phyloP scores from a whole-genome alignment of 2,113 vertebrate genomes.

The Myrmecophaga tridactyla region DNA sequence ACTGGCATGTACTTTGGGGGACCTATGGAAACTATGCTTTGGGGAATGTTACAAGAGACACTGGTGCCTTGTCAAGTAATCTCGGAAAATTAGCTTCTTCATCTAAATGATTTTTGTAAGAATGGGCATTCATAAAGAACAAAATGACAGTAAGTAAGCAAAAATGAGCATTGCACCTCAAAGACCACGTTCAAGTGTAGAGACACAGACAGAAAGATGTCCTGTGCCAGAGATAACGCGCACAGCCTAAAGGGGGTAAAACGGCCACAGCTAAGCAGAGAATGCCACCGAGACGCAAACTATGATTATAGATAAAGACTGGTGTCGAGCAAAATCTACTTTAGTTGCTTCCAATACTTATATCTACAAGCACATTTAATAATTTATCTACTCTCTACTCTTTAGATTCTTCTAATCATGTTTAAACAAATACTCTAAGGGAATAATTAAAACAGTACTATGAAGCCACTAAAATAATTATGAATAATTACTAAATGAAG shows the following conservation, averaged over 20 bases:
- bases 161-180: background rate
- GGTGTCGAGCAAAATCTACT: background rate
- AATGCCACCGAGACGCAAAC: background rate
- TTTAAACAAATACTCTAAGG: background rate
- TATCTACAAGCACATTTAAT: background rate
- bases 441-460: background rate
- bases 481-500: background rate
- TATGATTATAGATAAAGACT: background rate
- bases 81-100: background rate
- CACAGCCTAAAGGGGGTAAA: background rate
- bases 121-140: background rate
- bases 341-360: background rate
- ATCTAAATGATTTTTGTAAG: background rate
- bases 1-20: background rate
- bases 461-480: background rate
- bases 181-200: background rate
- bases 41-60: too few relatives aligned
- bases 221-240: background rate
- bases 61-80: background rate
- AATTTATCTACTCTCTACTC: background rate
- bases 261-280: background rate
- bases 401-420: background rate
- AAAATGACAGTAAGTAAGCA: background rate
- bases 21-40: background rate
- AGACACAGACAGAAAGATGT: background rate